Base-by-base conservation (phyloP, 64 coral and sea anemone genomes). In the Montipora foliosa region DNA sequence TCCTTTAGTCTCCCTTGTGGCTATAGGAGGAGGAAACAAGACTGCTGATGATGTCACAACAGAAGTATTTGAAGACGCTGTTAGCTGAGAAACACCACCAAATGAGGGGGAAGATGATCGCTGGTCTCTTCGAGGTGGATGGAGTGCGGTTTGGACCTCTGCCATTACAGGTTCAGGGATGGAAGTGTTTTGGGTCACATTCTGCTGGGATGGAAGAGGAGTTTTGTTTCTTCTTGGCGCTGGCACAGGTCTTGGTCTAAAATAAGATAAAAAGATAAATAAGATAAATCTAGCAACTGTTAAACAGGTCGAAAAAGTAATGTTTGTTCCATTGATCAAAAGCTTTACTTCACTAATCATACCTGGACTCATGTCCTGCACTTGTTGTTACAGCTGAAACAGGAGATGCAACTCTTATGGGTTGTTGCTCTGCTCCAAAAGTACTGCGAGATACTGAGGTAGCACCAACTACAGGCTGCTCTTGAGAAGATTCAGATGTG, bases 181-280 rank as follows among this genome's bases (percentile, higher is more conserved):
- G 20, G 14, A 17, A 86, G 22, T 21, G 3, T 24, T 44, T 37
- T 60, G 53, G 21, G 79, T 49, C 4, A 52, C 51, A 81, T 51
- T 52, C n/a, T 62, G 51, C 17, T 64, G 1, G 15, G 58, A 17
- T 82, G 55, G 12, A 16, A 47, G 82, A 17, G 82, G 66, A 50
- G 67, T 47, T 46, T 86, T 86, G 82, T 86, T 86, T 71, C 82
- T 62, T 70, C 82, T 86, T 86, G 82, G 82, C 1, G 82, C 82
- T 71, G 82, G 82, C 8, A 86, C 82, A 51, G 82, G 82, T 71
- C 82, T 86, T 49, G 61, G 44, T 86, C 82, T 86, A 19, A 29
- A 29, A 67, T 25, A 67, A 5, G 4, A 6, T 57, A 84, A 84
- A 84, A n/a, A n/a, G n/a, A n/a, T n/a, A 29, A 29, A 67, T 25